Base-by-base conservation (phyloP, 2,113 vertebrate genomes). In the Osmerus mordax region DNA sequence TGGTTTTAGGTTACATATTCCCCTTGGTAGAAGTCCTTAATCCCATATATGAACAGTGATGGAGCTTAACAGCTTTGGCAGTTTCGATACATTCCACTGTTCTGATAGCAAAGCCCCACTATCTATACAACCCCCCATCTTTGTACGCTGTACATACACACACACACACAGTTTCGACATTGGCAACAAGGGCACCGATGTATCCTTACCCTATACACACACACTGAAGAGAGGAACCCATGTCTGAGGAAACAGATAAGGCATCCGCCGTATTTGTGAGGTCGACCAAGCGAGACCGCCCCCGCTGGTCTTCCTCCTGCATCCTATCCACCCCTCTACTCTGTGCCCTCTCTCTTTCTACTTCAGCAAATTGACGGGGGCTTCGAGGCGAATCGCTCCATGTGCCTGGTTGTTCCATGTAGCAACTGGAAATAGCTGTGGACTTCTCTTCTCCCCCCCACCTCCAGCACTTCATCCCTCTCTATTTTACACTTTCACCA, bases 311-410 rank as follows among this genome's bases (percentile, higher is more conserved):
- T 59, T 8, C 36, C 36, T 41, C 36, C 36, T 41, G 3, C 36
- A 41, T 5, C 4, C 36, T 8, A 8, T 41, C 36, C 4, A 8
- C 36, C 36, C 36, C 36, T 41, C 36, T 41, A 4, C 36, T 41
- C 36, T 41, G 36, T 8, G 7, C 21, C 21, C 36, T 41, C 9
- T 60, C 54, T 69, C n/a, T 69, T 69, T 75, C 73, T 70, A 80
- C 72, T 74, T 60, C n/a, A 67, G 78, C 72, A 78, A 77, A 81
- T 69, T 71, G 69, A 58, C 1, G n/a, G 75, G 51, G 15, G 69
- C 69, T 76, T 65, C 70, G 52, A 25, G 73, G 59, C 62, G 56
- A 71, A 73, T 71, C 75, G 65, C 64, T 23, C 73, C 68, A 29
- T 71, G 62, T 64, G 51, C 72, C 61, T 64, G 63, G 71, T 58